A percentile compares a stretch with the other conserved stretches of the same genome.
These are phyloP conservation scores for Babyrousa celebensis DNA, from an alignment of 2,797 vertebrate genomes.

Conservation along the genomic window DNA sequence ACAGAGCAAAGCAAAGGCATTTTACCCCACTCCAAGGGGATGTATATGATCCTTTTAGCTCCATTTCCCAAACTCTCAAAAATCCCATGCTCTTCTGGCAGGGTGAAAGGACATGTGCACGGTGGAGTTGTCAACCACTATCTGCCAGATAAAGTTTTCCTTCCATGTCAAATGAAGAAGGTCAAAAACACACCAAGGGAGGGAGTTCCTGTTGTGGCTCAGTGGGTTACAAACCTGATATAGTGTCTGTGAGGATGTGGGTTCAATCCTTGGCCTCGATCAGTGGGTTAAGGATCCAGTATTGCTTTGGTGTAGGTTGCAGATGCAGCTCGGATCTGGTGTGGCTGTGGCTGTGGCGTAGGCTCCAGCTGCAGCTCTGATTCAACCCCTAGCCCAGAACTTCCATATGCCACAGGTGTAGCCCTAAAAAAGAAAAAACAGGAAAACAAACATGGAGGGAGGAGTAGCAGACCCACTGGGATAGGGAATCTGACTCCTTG, in stretches of 20 bases:
- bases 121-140: background rate
- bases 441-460: no score
- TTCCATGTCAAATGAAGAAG: background rate
- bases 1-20: background rate
- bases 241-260: no score
- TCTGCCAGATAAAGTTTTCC: background rate
- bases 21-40: background rate
- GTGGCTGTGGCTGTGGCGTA: no score
- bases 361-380: no score
- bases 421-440: no score
- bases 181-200: background rate
- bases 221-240: no score
- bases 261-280: no score
- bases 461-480: background rate
- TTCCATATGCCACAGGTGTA: no score
- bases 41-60: background rate
- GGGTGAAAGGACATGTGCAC: background rate
- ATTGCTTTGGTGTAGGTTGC: no score
- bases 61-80: slow-evolving; percentile 48
- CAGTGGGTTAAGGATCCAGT: no score
- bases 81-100: slow-evolving; percentile 40
- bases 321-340: no score
- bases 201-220: background rate
- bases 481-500: background rate
- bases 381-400: no score